Base-by-base conservation (phyloP, 2,888 invertebrate species). In the Folsomia candida region DNA sequence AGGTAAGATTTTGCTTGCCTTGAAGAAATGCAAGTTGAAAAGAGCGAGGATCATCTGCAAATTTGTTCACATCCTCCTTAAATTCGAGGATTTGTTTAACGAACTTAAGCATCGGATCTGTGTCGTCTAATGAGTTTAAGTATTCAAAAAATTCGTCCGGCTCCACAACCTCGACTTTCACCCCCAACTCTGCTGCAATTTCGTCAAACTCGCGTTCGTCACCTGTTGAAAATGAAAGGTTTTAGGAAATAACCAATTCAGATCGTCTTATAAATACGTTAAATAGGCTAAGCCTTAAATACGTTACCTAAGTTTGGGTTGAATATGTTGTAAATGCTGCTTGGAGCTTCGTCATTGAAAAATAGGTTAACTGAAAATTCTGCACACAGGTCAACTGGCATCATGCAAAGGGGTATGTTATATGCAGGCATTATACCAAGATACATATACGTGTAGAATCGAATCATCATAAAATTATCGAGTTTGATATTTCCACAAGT, bases 341-440 rank as follows among this genome's bases (percentile, higher is more conserved):
- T 28, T 2, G 26, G 6, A 1, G 26, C 29, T 37, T 28, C 24
- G 1, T 51, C 28, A 63, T 69, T 47, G 18, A 69, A 63, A 22
- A 60, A 69, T 11, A 69, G 1, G 2, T 70, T 62, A n/a, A 61
- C 20, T 0, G 72, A 65, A 29, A 77, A 28, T 22, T 67, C n/a
- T n/a, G n/a, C n/a, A n/a, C n/a, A n/a, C n/a, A n/a, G n/a, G n/a
- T n/a, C n/a, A n/a, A n/a, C n/a, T 63, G 1, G 69, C 60, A 54
- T 37, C 54, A 1, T 27, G 9, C 20, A 57, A 26, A 4, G 51
- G 26, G 1, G 69, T 6, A 25, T 63, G n/a, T 4, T 2, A 28
- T 22, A 18, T 57, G 63, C 54, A 69, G 51, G n/a, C n/a, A n/a
- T n/a, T n/a, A n/a, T n/a, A n/a, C n/a, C n/a, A n/a, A n/a, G n/a